Base-by-base conservation (phyloP, 2,797 vertebrate species). In the Labeo calbasu region DNA sequence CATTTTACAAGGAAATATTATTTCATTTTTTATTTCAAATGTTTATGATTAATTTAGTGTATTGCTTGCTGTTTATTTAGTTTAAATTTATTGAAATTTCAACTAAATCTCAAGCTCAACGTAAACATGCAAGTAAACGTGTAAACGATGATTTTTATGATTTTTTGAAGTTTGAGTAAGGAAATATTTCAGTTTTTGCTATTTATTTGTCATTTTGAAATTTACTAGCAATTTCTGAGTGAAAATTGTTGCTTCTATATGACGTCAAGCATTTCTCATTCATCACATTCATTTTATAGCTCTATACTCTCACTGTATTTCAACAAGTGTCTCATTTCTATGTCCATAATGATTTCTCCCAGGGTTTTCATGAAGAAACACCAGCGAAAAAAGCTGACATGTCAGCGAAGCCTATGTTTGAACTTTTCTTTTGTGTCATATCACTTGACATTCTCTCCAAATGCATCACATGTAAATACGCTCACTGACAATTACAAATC, bases 401-500 rank as follows among this genome's bases (percentile, higher is more conserved):
- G 3, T 73, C 25, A 53, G 2, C 36, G 17, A 73, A 73, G 25
- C 17, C 17, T 32, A 73, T 51, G 50, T 19, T 28, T 36, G 9
- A 73, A 73, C 25, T 71, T 57, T 71, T 81, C 6, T 10, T 55
- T 71, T 73, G 51, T 76, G 71, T 57, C 23, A 15, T 77, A 50
- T 72, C 55, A 46, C 72, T 86, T 86, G 71, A 50, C 66, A 84
- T 72, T 55, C 79, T 81, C 61, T 79, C 73, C 57, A 76, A 57
- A 83, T 36, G 70, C 40, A 40, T 81, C 77, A 23, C 25, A 79
- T 77, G 71, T 84, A 79, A 87, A 86, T 78, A 76, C 80, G 70
- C 50, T 59, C 75, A 36, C 78, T 87, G 86, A 87, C 85, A 79
- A 87, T 84, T 84, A 89, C 85, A 85, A 85, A 88, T 86, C 85